phyloP scores from a whole-genome alignment of 2,113 vertebrate genomes.

The Pteropus alecto region DNA sequence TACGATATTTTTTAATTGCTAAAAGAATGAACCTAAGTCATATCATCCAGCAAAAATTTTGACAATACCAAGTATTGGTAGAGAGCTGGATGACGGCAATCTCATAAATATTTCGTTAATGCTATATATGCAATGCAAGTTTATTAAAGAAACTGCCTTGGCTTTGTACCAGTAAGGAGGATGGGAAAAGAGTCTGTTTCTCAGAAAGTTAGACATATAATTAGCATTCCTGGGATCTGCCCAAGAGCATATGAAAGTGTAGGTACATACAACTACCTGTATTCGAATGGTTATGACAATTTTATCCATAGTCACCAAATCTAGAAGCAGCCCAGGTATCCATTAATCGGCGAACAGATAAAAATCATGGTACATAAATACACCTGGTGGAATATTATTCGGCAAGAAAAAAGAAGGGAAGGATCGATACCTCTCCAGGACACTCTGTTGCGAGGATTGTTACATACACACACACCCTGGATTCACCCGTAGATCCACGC shows the following conservation, averaged over 20 bases:
- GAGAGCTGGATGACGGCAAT: not conserved
- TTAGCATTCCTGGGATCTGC: not conserved
- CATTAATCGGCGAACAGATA: not conserved
- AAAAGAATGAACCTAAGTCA: not conserved
- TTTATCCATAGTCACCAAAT: not conserved
- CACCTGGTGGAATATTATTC: not conserved
- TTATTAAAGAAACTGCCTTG: not conserved
- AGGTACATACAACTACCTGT: not conserved
- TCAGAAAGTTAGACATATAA: not conserved
- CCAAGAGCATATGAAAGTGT: accelerated
- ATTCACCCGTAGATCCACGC: not conserved
- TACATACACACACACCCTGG: too few relatives aligned
- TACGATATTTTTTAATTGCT: not conserved
- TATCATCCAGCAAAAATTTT: not conserved
- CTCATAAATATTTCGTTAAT: not conserved
- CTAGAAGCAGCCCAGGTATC: not conserved
- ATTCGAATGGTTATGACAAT: not conserved
- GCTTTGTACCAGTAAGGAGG: not conserved
- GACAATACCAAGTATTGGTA: not conserved
- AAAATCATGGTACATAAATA: not conserved
- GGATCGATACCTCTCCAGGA: too few relatives aligned
- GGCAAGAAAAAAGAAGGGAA: not conserved
- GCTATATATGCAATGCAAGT: accelerated
- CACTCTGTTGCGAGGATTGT: accelerated
- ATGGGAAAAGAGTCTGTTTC: not conserved